Conservation (phyloP, 1,140 invertebrate species). For the Stenopsyche tienmushanensis region DNA sequence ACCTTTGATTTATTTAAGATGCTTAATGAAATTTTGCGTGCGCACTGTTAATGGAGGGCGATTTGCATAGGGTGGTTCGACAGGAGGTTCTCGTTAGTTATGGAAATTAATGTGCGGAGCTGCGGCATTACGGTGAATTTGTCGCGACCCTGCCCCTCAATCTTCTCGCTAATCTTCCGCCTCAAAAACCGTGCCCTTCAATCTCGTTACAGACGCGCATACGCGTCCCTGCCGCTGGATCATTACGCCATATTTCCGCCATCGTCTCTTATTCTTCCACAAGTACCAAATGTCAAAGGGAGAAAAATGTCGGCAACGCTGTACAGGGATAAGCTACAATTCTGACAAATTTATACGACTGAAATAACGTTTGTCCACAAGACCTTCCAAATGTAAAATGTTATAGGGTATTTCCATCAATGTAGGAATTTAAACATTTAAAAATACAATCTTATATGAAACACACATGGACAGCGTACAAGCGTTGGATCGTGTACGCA, state of each 20-base stretch:
- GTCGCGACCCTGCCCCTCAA: slow-evolving; percentile 10
- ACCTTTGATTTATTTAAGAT: background rate
- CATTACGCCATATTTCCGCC: background rate
- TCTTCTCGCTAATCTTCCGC: slow-evolving; percentile 22
- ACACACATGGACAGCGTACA: too few species aligned
- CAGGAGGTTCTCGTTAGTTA: slow-evolving; percentile 23
- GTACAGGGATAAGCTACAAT: too few species aligned
- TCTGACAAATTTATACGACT: too few species aligned
- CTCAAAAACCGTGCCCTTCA: slow-evolving; percentile 11
- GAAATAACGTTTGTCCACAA: too few species aligned
- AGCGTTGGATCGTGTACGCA: too few species aligned
- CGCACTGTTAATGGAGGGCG: background rate
- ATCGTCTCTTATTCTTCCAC: too few species aligned
- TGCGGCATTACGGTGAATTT: slow-evolving; percentile 24
- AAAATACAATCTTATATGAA: too few species aligned
- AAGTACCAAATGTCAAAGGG: too few species aligned
- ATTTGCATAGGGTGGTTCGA: slow-evolving; percentile 15
- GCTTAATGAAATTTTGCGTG: slow-evolving; percentile 14
- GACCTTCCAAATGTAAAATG: too few species aligned
- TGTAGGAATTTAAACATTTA: too few species aligned
- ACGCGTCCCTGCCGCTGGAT: background rate
- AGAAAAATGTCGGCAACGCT: too few species aligned
- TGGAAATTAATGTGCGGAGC: slow-evolving; percentile 27
- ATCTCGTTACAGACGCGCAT: slow-evolving; percentile 1
- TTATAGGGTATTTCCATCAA: too few species aligned